Evolutionary conservation across 2,797 vertebrate genomes (phyloP).

Genomic region (Sebastes aleutianus): DNA sequence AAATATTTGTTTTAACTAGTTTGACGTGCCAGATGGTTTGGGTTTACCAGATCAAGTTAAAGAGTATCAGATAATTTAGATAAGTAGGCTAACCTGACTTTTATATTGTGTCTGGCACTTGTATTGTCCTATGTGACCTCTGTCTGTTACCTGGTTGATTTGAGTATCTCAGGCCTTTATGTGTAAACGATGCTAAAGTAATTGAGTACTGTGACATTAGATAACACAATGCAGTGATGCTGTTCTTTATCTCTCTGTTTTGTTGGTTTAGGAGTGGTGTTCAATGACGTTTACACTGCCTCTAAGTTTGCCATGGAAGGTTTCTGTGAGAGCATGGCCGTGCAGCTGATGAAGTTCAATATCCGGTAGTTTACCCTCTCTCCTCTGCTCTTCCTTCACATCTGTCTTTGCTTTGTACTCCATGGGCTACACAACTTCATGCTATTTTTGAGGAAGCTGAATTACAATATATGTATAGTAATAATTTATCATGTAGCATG

Average conservation of each 20-base stretch:
- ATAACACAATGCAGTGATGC: not conserved
- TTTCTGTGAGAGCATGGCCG: constrained; percentile 93
- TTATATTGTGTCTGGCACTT: not conserved
- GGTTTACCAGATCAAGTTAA: not conserved
- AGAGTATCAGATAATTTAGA: not conserved
- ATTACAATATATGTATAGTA: no score
- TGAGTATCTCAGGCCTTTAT: not conserved
- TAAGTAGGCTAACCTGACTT: not conserved
- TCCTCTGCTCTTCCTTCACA: constrained; percentile 6
- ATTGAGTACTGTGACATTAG: not conserved
- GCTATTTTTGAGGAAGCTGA: no score
- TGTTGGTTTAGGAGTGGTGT: constrained; percentile 85
- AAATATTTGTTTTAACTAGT: not conserved
- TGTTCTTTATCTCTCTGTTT: constrained; percentile 7
- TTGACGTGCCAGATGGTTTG: not conserved
- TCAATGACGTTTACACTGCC: constrained; percentile 93
- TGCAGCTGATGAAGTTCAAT: constrained; percentile 93
- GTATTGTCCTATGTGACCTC: not conserved
- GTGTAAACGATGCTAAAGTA: not conserved
- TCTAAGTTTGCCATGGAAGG: constrained; percentile 97
- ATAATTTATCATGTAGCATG: no score
- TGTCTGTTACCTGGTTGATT: not conserved
- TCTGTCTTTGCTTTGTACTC: constrained; percentile 16
- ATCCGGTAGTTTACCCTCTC: constrained; percentile 82
- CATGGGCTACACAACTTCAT: no score